Conservation (phyloP, 2,888 invertebrate genomes). For the Allacma fusca region DNA sequence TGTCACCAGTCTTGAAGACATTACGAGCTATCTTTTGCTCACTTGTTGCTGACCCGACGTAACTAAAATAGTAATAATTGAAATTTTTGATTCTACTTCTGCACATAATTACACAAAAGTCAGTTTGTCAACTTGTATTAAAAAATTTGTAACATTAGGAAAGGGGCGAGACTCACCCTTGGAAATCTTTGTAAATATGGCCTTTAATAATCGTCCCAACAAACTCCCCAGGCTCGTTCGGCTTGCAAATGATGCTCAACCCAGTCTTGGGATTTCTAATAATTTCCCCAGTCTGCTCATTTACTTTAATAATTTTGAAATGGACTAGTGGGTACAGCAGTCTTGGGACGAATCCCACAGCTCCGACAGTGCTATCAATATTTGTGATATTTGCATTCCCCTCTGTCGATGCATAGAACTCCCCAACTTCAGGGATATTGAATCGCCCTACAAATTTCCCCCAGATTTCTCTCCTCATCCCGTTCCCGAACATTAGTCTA, state of each 20-base stretch:
- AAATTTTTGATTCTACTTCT: too few relatives aligned
- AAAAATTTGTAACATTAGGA: constrained; percentile 9
- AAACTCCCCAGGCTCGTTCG: constrained; percentile 89
- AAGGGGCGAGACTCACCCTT: constrained; percentile 74
- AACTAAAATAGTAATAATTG: constrained; percentile 34
- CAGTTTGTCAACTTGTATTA: too few relatives aligned
- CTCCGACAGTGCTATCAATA: constrained; percentile 87
- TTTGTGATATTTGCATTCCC: constrained; percentile 97
- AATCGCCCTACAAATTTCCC: constrained; percentile 85
- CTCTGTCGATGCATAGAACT: constrained; percentile 97
- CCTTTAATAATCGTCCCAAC: constrained; percentile 91
- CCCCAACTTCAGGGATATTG: constrained; percentile 81
- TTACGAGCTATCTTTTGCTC: constrained; percentile 87
- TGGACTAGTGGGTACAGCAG: constrained; percentile 15
- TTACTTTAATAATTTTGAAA: constrained; percentile 34
- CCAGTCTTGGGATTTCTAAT: constrained; percentile 80
- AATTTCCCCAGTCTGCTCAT: constrained; percentile 74
- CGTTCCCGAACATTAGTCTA: constrained; percentile 89
- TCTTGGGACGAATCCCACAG: constrained; percentile 83
- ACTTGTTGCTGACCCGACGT: constrained; percentile 73
- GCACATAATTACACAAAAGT: background rate
- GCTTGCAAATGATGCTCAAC: constrained; percentile 74
- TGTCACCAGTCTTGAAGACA: constrained; percentile 88
- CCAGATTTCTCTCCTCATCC: constrained; percentile 94
- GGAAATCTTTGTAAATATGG: constrained; percentile 89